These are phyloP conservation scores for Neodiprion pinetum DNA, from an alignment of 1,140 invertebrate species.

Conservation along the genomic window DNA sequence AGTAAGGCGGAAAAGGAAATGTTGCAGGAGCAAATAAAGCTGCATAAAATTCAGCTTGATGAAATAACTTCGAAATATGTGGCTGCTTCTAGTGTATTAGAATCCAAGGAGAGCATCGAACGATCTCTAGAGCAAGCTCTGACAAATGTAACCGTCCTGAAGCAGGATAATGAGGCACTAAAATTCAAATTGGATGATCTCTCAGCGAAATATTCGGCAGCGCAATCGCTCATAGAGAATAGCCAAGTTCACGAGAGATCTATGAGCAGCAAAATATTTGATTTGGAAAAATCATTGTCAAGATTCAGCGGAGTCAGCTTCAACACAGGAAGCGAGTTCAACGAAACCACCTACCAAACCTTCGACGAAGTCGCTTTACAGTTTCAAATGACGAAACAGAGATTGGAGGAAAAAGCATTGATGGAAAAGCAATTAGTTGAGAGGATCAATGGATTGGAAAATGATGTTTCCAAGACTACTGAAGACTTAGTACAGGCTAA, in stretches of 20 bases:
- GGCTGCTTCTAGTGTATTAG: constrained; percentile 44
- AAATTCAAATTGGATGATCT: constrained; percentile 51
- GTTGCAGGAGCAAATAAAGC: constrained; percentile 47
- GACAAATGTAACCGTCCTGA: constrained; percentile 40
- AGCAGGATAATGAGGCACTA: constrained; percentile 46
- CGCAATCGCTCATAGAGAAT: constrained; percentile 46
- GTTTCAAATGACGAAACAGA: constrained; percentile 45
- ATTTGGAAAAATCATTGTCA: constrained; percentile 44
- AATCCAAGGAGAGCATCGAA: constrained; percentile 58
- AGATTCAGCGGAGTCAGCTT: constrained; percentile 46
- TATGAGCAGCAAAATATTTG: constrained; percentile 37
- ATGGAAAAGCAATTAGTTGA: constrained; percentile 45
- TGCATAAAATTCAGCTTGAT: constrained; percentile 51
- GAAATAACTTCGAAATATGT: constrained; percentile 54
- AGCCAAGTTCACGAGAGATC: constrained; percentile 41
- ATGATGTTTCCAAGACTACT: constrained; percentile 38
- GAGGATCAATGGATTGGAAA: constrained; percentile 44
- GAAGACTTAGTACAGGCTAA: constrained; percentile 39
- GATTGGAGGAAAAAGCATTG: constrained; percentile 48
- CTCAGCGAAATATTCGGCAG: constrained; percentile 41
- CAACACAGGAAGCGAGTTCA: constrained; percentile 41
- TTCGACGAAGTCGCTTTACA: constrained; percentile 50
- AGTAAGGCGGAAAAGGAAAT: constrained; percentile 44
- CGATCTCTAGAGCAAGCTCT: constrained; percentile 50
- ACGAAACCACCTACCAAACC: constrained; percentile 53